These are phyloP conservation scores for Philaethria dido DNA, from an alignment of 2,888 invertebrate genomes.

Conservation along the genomic window DNA sequence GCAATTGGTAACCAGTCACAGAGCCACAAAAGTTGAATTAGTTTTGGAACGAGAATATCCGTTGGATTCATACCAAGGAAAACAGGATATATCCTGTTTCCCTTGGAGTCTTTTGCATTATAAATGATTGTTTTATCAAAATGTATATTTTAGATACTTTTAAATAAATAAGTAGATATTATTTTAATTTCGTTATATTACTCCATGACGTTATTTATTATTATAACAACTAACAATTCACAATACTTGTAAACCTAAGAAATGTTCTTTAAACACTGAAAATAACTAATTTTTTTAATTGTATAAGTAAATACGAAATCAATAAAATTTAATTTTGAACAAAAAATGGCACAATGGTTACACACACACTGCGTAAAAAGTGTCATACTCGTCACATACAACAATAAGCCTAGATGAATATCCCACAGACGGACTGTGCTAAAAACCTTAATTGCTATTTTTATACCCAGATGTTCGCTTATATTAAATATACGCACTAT, in stretches of 20 bases:
- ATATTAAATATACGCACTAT: constrained; percentile 19
- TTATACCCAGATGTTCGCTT: not conserved
- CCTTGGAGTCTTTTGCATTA: not conserved
- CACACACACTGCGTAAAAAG: not conserved
- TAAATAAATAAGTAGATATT: no score
- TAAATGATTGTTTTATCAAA: not conserved
- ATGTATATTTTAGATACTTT: not conserved
- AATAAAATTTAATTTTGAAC: not conserved
- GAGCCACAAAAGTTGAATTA: constrained; percentile 31
- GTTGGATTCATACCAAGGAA: constrained; percentile 10
- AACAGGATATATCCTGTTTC: constrained; percentile 2
- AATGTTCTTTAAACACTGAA: no score
- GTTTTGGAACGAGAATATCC: constrained; percentile 28
- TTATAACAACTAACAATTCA: no score
- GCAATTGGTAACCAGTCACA: constrained; percentile 26
- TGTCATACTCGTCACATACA: not conserved
- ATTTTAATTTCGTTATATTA: no score
- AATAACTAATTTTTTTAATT: no score
- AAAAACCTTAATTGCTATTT: not conserved
- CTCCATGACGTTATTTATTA: no score
- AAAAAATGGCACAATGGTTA: not conserved
- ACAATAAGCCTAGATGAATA: constrained; percentile 6
- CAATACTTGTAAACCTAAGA: no score
- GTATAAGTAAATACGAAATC: no score
- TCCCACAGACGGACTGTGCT: not conserved